Evolutionary conservation across 2,888 invertebrate species (phyloP).

Genomic region (Meteorus cinctellus): DNA sequence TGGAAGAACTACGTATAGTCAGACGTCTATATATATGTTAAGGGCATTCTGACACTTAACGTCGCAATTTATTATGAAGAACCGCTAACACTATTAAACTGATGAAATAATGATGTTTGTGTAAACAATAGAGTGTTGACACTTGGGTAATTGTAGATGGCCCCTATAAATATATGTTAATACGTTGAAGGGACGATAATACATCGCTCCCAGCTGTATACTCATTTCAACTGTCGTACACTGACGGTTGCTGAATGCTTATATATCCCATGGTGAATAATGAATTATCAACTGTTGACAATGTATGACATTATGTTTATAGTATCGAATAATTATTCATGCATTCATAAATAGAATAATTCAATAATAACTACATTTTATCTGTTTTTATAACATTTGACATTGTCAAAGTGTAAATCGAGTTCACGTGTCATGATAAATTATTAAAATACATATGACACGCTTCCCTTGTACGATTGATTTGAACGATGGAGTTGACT

Average conservation of each 20-base stretch:
- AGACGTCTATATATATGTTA: not conserved
- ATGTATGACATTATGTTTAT: not conserved
- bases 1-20: not conserved
- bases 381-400: not conserved
- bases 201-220: constrained; percentile 24
- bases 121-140: constrained; percentile 34
- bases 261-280: constrained; percentile 21
- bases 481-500: not conserved
- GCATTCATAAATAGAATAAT: not conserved
- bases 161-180: constrained; percentile 10
- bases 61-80: not conserved
- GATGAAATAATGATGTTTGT: constrained; percentile 36
- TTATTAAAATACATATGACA: constrained; percentile 17
- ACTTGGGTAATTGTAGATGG: constrained; percentile 29
- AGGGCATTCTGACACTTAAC: not conserved
- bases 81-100: not conserved
- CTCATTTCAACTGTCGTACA: constrained; percentile 38
- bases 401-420: not conserved
- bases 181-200: constrained; percentile 27
- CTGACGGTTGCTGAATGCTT: constrained; percentile 14
- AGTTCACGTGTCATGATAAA: constrained; percentile 9
- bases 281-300: constrained; percentile 25
- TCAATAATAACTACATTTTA: not conserved
- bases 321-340: not conserved
- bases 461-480: constrained; percentile 14